Conservation (phyloP, 2,888 invertebrate genomes). For the Cosmorhoe ocellata region DNA sequence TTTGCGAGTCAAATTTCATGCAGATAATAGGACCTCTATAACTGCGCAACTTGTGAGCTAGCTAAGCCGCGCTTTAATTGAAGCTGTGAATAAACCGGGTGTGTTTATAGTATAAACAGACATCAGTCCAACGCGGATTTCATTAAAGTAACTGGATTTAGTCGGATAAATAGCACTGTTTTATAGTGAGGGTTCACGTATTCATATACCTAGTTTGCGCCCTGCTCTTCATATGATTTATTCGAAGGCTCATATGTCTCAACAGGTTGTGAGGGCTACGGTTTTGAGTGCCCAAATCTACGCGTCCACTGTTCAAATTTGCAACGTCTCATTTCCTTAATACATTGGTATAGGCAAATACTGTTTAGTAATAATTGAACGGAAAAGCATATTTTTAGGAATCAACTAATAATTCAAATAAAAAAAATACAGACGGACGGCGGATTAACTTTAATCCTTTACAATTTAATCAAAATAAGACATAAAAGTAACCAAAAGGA, state of each 20-base stretch:
- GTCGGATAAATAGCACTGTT: conserved; percentile 37
- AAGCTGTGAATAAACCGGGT: conserved; percentile 61
- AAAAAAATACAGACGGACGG: too few species aligned
- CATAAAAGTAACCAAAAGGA: too few species aligned
- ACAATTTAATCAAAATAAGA: too few species aligned
- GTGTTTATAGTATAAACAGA: conserved; percentile 52
- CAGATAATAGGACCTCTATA: conserved; percentile 73
- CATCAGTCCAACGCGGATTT: conserved; percentile 40
- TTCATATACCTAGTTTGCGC: conserved; percentile 34
- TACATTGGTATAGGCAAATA: too few species aligned
- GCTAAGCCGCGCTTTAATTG: conserved; percentile 72
- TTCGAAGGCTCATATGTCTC: conserved; percentile 4
- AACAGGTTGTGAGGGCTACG: conserved; percentile 14
- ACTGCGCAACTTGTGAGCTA: conserved; percentile 66
- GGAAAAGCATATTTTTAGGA: too few species aligned
- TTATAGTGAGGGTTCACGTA: conserved; percentile 27
- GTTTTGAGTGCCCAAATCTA: not conserved
- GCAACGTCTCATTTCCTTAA: not conserved
- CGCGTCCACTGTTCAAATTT: not conserved
- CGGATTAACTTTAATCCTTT: too few species aligned
- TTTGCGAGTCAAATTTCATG: conserved; percentile 77
- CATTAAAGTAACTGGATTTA: conserved; percentile 37
- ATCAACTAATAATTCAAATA: too few species aligned
- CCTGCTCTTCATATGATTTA: conserved; percentile 16
- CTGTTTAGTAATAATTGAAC: too few species aligned